Percentiles rank a stretch among this genome's conserved stretches.
These are phyloP conservation scores for Lutjanus erythropterus DNA, from an alignment of 2,113 vertebrate genomes.

Conservation along the genomic window DNA sequence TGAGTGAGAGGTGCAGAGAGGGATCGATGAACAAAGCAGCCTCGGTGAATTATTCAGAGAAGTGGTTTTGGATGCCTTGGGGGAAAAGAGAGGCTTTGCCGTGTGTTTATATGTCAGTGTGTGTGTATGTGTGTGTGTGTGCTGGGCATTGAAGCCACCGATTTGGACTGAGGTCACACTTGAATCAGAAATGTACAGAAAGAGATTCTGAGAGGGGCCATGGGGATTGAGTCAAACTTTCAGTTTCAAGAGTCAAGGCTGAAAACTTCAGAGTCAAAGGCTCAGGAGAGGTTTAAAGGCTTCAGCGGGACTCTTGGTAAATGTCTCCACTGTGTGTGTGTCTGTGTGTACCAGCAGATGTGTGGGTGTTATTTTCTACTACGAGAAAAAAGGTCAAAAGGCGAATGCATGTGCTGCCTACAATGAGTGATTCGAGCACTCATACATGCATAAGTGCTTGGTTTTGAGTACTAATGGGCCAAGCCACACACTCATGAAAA, in stretches of 20 bases:
- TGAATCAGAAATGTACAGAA: conserved; percentile 57
- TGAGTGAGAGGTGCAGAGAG: conserved; percentile 49
- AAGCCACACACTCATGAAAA: conserved; percentile 55
- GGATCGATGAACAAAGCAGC: conserved; percentile 76
- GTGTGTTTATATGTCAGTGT: conserved; percentile 28
- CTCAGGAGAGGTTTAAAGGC: conserved; percentile 34
- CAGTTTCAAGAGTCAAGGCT: conserved; percentile 41
- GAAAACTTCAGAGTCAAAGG: conserved; percentile 44
- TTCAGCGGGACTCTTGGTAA: conserved; percentile 14
- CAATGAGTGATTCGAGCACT: not conserved
- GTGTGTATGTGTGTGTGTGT: conserved; percentile 36
- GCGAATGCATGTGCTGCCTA: not conserved
- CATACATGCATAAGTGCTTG: conserved; percentile 32
- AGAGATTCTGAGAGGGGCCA: conserved; percentile 33
- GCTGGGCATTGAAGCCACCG: conserved; percentile 20
- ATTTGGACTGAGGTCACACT: conserved; percentile 26
- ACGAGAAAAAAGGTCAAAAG: too few relatives aligned
- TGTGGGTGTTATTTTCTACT: too few relatives aligned
- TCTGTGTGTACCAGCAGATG: not conserved
- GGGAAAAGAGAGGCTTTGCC: conserved; percentile 39
- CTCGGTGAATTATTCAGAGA: conserved; percentile 78
- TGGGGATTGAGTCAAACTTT: conserved; percentile 52
- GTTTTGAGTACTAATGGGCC: conserved; percentile 43
- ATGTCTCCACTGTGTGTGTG: conserved; percentile 24
- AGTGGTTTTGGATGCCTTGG: conserved; percentile 49